Base-by-base conservation (phyloP, 2,113 vertebrate species). In the Peromyscus californicus region DNA sequence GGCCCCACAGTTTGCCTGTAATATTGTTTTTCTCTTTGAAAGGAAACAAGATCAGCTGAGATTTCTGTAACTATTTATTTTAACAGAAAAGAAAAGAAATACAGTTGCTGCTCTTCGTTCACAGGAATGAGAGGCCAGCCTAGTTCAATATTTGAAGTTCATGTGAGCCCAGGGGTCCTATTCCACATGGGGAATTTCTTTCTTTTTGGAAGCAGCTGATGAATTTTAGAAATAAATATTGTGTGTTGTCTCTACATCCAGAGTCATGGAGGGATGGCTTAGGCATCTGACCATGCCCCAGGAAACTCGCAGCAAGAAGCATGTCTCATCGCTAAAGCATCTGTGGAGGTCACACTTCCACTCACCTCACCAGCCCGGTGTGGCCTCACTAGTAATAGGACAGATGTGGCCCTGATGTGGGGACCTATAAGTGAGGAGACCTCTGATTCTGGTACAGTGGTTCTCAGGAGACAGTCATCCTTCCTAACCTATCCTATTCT, bases 71-170 rank as follows among this genome's bases (percentile, higher is more conserved):
- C 31, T 51, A 39, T 61, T 72, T 78, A 78, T 85, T 82, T 36
- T 29, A 54, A 84, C 39, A 93, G 90, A 45, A 70, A 90, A 84
- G 59, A 70, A 86, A 92, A 93, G 21, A 89, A 95, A 78, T 19
- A 72, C 33, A 65, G 83, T 31, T 31, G 39, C 59, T 79, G 76
- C 90, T 87, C 21, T 48, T 63, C 9, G 3, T 45, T 48, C 42
- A 59, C 31, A 82, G 65, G 83, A 63, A 36, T 70, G 70, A 10
- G 39, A 67, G 82, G 75, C 72, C 17, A 45, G 57, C 39, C 90
- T 48, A 6, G 63, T 42, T 42, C n/a, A 88, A 79, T 61, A 42
- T 93, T 80, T 51, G 45, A 26, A 54, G 85, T 88, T 61, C 39
- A 33, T 88, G 51, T 31, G 89, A 72, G 45, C 75, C 86, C 63